phyloP scores from a whole-genome alignment of 2,888 invertebrate genomes.

The Sphaerophoria rueppellii region DNA sequence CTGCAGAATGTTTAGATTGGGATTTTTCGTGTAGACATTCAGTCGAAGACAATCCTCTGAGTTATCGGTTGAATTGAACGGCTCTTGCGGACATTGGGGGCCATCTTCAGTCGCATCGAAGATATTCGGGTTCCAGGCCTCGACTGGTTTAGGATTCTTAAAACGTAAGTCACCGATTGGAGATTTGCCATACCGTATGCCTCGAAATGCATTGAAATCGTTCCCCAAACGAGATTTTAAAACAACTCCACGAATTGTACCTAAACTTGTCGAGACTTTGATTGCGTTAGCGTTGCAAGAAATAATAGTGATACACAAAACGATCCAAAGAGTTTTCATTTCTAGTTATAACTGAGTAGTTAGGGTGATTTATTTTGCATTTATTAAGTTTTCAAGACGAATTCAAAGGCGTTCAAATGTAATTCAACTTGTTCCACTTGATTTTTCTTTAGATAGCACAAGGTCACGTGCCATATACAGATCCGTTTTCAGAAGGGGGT shows the following conservation, averaged over 20 bases:
- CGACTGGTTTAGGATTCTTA: slow-evolving; percentile 82
- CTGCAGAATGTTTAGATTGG: slow-evolving; percentile 52
- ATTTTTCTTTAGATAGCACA: too few relatives aligned
- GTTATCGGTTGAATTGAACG: slow-evolving; percentile 76
- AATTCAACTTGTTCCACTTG: too few relatives aligned
- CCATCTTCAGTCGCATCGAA: slow-evolving; percentile 84
- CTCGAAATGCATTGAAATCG: slow-evolving; percentile 78
- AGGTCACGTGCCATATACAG: too few relatives aligned
- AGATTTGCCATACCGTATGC: slow-evolving; percentile 79
- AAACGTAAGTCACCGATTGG: slow-evolving; percentile 79
- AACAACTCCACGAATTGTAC: slow-evolving; percentile 76
- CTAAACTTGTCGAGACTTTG: slow-evolving; percentile 77
- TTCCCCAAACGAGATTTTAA: slow-evolving; percentile 76
- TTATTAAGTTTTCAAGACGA: too few relatives aligned
- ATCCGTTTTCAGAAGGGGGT: too few relatives aligned
- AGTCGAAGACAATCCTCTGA: slow-evolving; percentile 85
- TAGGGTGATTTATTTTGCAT: too few relatives aligned
- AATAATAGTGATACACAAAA: too few relatives aligned
- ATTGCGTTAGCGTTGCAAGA: not conserved
- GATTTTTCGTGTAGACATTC: slow-evolving; percentile 83
- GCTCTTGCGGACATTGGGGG: slow-evolving; percentile 83
- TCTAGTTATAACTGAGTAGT: too few relatives aligned
- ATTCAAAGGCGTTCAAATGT: too few relatives aligned
- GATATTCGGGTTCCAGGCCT: slow-evolving; percentile 81
- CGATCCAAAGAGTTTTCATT: too few relatives aligned